These are phyloP conservation scores for Scolopax mira DNA, from an alignment of 2,113 vertebrate genomes.

Conservation along the genomic window DNA sequence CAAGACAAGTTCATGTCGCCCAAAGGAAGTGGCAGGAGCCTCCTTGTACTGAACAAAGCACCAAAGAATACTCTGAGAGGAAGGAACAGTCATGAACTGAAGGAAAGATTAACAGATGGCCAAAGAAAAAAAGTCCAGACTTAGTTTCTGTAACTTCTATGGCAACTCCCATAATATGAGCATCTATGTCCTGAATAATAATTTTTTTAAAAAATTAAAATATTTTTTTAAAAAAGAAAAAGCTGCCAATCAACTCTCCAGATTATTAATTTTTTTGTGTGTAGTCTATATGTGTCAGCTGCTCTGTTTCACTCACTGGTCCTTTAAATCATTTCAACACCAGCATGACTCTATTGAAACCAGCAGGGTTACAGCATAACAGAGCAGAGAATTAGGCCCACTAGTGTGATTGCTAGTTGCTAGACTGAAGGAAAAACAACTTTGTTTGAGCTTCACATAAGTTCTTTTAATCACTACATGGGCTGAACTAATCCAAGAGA, in stretches of 20 bases:
- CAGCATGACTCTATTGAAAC: conserved; percentile 39
- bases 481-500: conserved; percentile 23
- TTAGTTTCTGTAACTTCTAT: background rate
- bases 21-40: conserved; percentile 34
- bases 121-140: background rate
- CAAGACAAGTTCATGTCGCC: background rate
- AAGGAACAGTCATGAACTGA: background rate
- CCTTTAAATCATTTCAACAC: conserved; percentile 21
- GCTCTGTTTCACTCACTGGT: background rate
- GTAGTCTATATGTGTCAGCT: background rate
- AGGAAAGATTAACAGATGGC: background rate
- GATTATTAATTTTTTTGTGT: background rate
- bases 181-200: background rate
- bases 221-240: background rate
- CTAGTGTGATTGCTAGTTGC: conserved; percentile 21
- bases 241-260: background rate
- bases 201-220: background rate
- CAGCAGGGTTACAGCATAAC: conserved; percentile 29
- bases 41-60: background rate
- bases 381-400: conserved; percentile 4
- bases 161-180: background rate
- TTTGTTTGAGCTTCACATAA: background rate
- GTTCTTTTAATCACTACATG: background rate
- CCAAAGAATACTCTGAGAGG: background rate
- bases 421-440: conserved; percentile 12